Conservation (phyloP, 2,888 invertebrate genomes). For the Metellina segmentata region DNA sequence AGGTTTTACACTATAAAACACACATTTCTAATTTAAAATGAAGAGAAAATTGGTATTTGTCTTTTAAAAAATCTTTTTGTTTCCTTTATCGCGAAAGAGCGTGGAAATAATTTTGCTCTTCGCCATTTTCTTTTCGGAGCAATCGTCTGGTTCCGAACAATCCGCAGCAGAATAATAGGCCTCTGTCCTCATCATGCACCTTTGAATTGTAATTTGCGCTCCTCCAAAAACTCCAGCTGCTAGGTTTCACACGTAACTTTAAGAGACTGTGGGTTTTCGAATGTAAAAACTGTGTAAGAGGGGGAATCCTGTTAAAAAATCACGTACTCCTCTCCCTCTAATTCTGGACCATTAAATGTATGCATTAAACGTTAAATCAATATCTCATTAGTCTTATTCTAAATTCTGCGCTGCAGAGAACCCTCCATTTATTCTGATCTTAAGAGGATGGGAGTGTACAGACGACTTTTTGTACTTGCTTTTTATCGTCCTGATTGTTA, state of each 20-base stretch:
- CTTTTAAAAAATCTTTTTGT: neutral
- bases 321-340: constrained; percentile 6
- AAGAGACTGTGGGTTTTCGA: neutral
- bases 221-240: constrained; percentile 36
- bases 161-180: constrained; percentile 6
- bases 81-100: neutral
- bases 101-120: neutral
- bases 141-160: neutral
- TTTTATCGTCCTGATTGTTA: constrained; percentile 11
- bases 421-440: constrained; percentile 51
- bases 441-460: neutral
- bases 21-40: neutral
- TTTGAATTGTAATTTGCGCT: constrained; percentile 45
- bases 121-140: constrained; percentile 1
- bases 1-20: neutral
- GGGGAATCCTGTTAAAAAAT: neutral
- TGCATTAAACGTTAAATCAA: constrained; percentile 65
- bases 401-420: constrained; percentile 16
- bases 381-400: constrained; percentile 60
- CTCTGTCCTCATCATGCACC: constrained; percentile 2
- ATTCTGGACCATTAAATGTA: constrained; percentile 40
- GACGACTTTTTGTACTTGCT: constrained; percentile 15
- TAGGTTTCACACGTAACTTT: constrained; percentile 33
- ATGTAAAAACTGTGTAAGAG: neutral
- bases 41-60: neutral